These are phyloP conservation scores for Steatornis caripensis DNA, from an alignment of 2,113 vertebrate genomes.

Conservation along the genomic window DNA sequence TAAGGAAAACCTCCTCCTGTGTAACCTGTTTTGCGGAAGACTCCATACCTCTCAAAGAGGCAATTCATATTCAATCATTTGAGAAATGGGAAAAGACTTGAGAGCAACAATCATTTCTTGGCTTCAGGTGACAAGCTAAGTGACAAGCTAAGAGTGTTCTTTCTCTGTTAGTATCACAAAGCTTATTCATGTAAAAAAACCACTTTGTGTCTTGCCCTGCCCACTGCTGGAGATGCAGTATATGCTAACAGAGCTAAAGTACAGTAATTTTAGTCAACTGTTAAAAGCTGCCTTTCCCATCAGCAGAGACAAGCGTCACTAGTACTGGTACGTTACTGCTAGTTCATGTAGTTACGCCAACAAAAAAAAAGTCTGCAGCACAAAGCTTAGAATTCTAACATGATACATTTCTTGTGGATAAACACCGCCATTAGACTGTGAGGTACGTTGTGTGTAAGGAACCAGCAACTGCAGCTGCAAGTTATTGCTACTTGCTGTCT, in stretches of 20 bases:
- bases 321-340: neutral
- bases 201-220: neutral
- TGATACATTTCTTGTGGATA: neutral
- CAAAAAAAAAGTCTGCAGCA: neutral
- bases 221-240: neutral
- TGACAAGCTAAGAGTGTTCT: neutral
- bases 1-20: neutral
- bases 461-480: neutral
- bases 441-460: neutral
- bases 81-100: neutral
- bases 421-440: neutral
- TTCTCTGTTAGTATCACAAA: neutral
- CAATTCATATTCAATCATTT: neutral
- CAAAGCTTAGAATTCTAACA: neutral
- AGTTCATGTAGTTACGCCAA: neutral
- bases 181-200: neutral
- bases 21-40: neutral
- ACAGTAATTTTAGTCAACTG: neutral
- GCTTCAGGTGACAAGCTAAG: neutral
- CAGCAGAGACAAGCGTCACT: neutral
- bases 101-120: constrained; percentile 4
- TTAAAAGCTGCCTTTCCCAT: neutral
- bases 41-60: neutral
- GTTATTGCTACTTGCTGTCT: constrained; percentile 21
- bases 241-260: neutral